Conservation (phyloP, 2,113 vertebrate genomes). For the Stomatorhinus ivindoensis region DNA sequence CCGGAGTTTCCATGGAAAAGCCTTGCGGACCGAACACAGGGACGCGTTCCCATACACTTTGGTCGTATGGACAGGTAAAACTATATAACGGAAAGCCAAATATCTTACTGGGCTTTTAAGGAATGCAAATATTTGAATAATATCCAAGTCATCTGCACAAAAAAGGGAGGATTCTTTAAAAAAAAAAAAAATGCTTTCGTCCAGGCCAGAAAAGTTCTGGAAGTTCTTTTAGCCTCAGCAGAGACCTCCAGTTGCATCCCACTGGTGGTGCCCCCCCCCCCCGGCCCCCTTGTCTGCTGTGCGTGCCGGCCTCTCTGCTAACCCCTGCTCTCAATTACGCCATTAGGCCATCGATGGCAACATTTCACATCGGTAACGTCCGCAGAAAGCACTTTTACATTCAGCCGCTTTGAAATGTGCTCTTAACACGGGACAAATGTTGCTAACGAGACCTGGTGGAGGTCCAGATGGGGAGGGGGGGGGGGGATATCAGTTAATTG, state of each 20-base stretch:
- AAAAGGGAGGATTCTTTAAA: background rate
- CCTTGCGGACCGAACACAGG: background rate
- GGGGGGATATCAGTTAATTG: background rate
- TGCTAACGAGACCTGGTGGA: slow-evolving; percentile 46
- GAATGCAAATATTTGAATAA: background rate
- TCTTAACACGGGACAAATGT: slow-evolving; percentile 54
- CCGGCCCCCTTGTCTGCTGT: background rate
- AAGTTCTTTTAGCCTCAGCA: background rate
- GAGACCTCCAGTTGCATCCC: background rate
- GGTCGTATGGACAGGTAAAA: background rate
- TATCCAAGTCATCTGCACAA: background rate
- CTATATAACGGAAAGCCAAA: background rate
- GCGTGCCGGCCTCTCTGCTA: slow-evolving; percentile 1
- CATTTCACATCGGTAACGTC: slow-evolving; percentile 46
- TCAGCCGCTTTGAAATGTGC: slow-evolving; percentile 34
- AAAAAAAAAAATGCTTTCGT: background rate
- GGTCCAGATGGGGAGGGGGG: slow-evolving; percentile 24
- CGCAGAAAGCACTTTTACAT: slow-evolving; percentile 34
- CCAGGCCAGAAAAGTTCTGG: background rate
- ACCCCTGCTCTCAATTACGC: slow-evolving; percentile 46
- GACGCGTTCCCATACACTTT: background rate
- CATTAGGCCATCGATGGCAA: slow-evolving; percentile 45
- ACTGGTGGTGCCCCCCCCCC: background rate
- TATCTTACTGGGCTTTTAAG: background rate
- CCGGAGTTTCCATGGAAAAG: background rate